phyloP scores from a whole-genome alignment of 2,113 vertebrate species.

The Cyanoliseus patagonus region DNA sequence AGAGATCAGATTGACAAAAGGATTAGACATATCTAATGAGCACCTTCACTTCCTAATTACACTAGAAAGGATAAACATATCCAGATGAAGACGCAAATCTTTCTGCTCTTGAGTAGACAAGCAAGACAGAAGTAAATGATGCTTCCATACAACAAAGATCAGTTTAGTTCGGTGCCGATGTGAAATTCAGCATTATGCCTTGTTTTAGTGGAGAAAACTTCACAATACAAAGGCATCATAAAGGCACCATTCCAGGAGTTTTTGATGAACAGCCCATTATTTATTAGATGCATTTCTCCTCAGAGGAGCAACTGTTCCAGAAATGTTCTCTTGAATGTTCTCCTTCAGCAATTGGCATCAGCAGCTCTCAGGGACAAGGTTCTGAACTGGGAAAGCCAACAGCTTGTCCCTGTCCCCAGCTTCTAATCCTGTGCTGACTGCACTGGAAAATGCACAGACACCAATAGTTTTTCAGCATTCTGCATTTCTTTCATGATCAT shows the following conservation, averaged over 20 bases:
- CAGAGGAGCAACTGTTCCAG: neutral
- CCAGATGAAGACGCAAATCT: neutral
- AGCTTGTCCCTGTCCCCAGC: neutral
- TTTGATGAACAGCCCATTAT: neutral
- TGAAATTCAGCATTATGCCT: neutral
- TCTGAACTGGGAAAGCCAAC: neutral
- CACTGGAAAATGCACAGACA: neutral
- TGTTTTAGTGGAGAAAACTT: neutral
- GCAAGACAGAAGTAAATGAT: neutral
- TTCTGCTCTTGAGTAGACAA: neutral
- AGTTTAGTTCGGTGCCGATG: neutral
- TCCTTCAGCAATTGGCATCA: neutral
- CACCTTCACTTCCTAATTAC: neutral
- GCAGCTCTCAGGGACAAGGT: neutral
- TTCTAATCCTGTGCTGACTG: neutral
- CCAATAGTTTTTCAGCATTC: neutral
- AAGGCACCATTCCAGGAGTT: neutral
- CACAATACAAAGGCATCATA: neutral
- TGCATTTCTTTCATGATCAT: neutral
- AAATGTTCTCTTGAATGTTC: accelerated
- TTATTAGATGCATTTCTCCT: neutral
- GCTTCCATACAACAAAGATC: neutral
- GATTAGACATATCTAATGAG: neutral
- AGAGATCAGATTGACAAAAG: neutral
- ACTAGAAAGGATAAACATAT: neutral